A percentile compares a stretch with the other conserved stretches of the same genome.
Evolutionary conservation across 2,113 vertebrate genomes (phyloP).

Genomic region (Hippotragus niger): DNA sequence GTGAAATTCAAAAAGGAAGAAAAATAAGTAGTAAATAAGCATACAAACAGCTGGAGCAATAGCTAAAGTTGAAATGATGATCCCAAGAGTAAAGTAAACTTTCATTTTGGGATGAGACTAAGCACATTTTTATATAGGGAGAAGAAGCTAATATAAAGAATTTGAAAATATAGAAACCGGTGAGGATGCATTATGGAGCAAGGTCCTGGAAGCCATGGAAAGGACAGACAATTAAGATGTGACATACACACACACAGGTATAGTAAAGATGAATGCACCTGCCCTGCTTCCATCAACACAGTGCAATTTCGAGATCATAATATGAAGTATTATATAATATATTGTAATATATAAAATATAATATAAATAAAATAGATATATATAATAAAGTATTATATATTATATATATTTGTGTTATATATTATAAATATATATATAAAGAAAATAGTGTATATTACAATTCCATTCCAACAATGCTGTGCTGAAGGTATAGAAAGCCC

Average conservation of each 20-base stretch:
- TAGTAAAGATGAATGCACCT: not conserved
- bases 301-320: not conserved
- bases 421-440: not conserved
- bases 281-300: not conserved
- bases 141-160: not conserved
- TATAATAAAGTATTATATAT: not conserved
- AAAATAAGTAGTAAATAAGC: not conserved
- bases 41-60: not conserved
- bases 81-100: not conserved
- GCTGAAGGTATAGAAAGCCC: not conserved
- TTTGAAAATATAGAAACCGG: not conserved
- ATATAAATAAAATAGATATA: not conserved
- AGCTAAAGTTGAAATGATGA: not conserved
- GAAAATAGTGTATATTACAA: not conserved
- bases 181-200: not conserved
- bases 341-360: not conserved
- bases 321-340: not conserved
- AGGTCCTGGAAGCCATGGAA: not conserved
- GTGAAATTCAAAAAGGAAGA: not conserved
- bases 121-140: not conserved
- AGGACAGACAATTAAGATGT: not conserved
- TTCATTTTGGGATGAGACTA: not conserved
- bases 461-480: not conserved
- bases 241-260: not conserved
- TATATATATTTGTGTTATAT: not conserved